Evolutionary conservation across 2,888 invertebrate genomes (phyloP), one percentile per base, ranked within the genome.

Genomic region (Yponomeuta sedellus): DNA sequence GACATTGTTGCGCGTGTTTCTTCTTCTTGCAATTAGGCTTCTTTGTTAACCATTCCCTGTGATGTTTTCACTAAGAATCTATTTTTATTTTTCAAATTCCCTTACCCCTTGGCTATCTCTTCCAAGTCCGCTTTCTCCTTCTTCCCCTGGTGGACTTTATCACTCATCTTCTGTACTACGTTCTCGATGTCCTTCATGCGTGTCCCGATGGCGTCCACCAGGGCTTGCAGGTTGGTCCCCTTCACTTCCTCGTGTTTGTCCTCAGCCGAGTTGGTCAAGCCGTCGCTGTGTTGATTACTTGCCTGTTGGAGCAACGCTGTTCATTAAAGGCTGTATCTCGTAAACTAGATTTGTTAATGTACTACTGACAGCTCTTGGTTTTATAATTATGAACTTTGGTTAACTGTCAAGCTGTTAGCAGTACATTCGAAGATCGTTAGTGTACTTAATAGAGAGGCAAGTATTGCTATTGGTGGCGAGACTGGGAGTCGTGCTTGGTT

Each of bases 141-240:
- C 52, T 28, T 25, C 63, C 28, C 34, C 62, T 56, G 62, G 25
- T 34, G 44, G 0, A 88, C 88, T 64, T 88, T 88, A 22, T 84
- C 82, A n/a, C 81, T 86, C 88, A 88, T 88, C 69, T 75, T 75
- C 70, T 86, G 85, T 0, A 88, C 87, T 0, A 87, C 88, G 10
- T 73, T 77, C 67, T 88, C 87, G 1, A 87, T 88, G 65, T 88
- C 86, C 2, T 82, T 73, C 88, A 89, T 87, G n/a, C 88, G 75
- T 22, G 78, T 83, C 0, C 89, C 89, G 22, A 89, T 89, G 0
- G 90, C 88, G 67, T 91, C 88, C 2, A 90, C 89, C 40, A 90
- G 67, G 0, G 85, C 82, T 61, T 89, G 87, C 0, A 89, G 77
- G 66, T 86, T 83, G 11, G 61, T 28, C 16, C 28, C 16, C 28